Conservation (phyloP, 2,888 invertebrate species). For the Leptinotarsa rubiginosa region DNA sequence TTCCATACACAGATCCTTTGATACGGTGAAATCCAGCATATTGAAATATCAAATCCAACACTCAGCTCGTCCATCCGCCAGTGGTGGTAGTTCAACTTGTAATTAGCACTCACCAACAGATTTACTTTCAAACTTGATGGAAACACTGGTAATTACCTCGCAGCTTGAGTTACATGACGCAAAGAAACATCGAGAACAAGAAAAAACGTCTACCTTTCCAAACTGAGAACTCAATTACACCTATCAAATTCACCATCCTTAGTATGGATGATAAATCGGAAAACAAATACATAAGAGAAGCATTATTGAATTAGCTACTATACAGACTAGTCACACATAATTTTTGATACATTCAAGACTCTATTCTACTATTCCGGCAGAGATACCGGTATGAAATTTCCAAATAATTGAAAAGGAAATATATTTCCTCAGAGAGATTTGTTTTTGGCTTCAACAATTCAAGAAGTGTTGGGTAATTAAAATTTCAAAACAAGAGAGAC, state of each 20-base stretch:
- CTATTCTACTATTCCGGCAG: too few relatives aligned
- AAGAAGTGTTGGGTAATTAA: too few relatives aligned
- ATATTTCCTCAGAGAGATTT: too few relatives aligned
- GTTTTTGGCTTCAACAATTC: too few relatives aligned
- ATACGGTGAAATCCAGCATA: background rate
- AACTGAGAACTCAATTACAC: slow-evolving; percentile 64
- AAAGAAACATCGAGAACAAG: slow-evolving; percentile 52
- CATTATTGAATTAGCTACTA: too few relatives aligned
- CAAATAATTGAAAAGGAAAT: too few relatives aligned
- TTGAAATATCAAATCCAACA: slow-evolving; percentile 15
- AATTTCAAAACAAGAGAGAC: too few relatives aligned
- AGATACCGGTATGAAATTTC: too few relatives aligned
- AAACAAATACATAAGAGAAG: too few relatives aligned
- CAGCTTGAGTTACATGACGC: slow-evolving; percentile 54
- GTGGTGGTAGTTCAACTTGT: slow-evolving; percentile 40
- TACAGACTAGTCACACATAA: too few relatives aligned
- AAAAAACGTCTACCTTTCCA: slow-evolving; percentile 55
- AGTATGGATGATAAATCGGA: slow-evolving; percentile 16
- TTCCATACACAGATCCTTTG: background rate
- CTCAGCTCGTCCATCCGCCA: slow-evolving; percentile 30
- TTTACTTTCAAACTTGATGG: slow-evolving; percentile 40
- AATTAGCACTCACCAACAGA: slow-evolving; percentile 42
- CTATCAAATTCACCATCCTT: slow-evolving; percentile 50
- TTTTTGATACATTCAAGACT: too few relatives aligned
- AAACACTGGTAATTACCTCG: slow-evolving; percentile 56